Evolutionary conservation across 2,113 vertebrate species (phyloP), one percentile per base, ranked within the genome.

Genomic region (Cheilinus undulatus): DNA sequence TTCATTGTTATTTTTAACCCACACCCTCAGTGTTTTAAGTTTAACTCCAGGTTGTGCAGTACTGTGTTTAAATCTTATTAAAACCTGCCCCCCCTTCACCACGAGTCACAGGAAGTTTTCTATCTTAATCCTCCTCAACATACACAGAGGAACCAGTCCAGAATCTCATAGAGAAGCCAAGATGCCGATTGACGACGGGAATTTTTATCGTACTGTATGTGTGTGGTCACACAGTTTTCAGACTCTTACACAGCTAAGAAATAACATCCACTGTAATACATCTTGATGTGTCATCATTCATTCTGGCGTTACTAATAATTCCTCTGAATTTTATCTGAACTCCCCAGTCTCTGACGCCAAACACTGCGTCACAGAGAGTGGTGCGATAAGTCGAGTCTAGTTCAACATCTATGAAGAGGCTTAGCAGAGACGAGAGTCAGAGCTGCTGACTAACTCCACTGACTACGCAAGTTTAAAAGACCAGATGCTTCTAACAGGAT

Each of bases 341-440:
- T 59, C 43, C 46, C 27, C 7, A 3, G 59, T 20, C 12, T 60
- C 62, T 59, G 45, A 81, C 43, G 3, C 2, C 8, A 24, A 10
- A 22, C 3, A 0, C 28, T 73, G 77, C 15, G 13, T 83, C 74
- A 83, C 20, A 30, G 75, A 53, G 76, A 67, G 42, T 42, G 34
- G 15, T 56, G 27, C 3, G 38, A 87, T 61, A 72, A 34, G 5
- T n/a, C n/a, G 10, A 26, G 38, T 45, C 15, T 14, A 28, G 48
- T 68, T 57, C 17, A 15, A 15, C 3, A 8, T 10, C 27, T 45
- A 13, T 23, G 5, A 57, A 30, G 27, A 38, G 32, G 32, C 17
- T 68, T 68, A 71, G 60, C 67, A 45, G 40, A 38, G 27, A 69
- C 8, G 50, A 9, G 73, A 51, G 32, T 24, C 80, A 76, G 74